These are phyloP conservation scores for Ectobius pallidus DNA, from an alignment of 2,888 invertebrate genomes.

Conservation along the genomic window DNA sequence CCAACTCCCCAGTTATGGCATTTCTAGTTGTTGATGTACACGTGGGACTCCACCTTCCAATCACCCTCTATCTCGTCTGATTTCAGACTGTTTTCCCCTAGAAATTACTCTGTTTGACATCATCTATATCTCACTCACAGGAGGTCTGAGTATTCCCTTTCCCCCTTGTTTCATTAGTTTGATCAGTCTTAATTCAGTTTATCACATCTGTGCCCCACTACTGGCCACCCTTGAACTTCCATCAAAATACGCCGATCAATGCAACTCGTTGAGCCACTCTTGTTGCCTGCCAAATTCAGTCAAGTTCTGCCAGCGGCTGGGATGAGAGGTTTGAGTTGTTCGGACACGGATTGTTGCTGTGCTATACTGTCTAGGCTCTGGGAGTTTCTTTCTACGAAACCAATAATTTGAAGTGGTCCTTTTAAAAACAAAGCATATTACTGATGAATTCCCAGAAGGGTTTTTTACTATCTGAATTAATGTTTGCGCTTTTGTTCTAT, in stretches of 20 bases:
- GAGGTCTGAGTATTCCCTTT: conserved; percentile 5
- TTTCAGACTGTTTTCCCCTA: conserved; percentile 34
- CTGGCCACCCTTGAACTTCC: not conserved
- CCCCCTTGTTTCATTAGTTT: conserved; percentile 40
- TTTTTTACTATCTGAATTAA: too few relatives aligned
- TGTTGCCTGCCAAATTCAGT: not conserved
- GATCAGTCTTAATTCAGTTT: conserved; percentile 42
- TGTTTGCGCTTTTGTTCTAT: too few relatives aligned
- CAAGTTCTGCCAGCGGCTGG: conserved; percentile 5
- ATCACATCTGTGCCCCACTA: conserved; percentile 40
- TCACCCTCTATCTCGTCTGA: conserved; percentile 27
- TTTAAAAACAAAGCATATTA: too few relatives aligned
- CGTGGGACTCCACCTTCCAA: conserved; percentile 22
- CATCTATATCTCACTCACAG: conserved; percentile 21
- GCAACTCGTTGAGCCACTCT: conserved; percentile 7
- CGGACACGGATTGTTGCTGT: too few relatives aligned
- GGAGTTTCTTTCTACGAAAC: too few relatives aligned
- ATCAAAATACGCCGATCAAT: conserved; percentile 1
- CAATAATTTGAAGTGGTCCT: too few relatives aligned
- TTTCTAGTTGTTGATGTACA: conserved; percentile 21
- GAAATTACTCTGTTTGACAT: conserved; percentile 42
- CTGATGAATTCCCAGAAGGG: too few relatives aligned
- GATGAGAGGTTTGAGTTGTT: not conserved
- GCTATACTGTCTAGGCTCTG: too few relatives aligned
- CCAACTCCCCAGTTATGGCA: not conserved